Conservation (phyloP, 2,888 invertebrate species). For the Eupithecia subfuscata region DNA sequence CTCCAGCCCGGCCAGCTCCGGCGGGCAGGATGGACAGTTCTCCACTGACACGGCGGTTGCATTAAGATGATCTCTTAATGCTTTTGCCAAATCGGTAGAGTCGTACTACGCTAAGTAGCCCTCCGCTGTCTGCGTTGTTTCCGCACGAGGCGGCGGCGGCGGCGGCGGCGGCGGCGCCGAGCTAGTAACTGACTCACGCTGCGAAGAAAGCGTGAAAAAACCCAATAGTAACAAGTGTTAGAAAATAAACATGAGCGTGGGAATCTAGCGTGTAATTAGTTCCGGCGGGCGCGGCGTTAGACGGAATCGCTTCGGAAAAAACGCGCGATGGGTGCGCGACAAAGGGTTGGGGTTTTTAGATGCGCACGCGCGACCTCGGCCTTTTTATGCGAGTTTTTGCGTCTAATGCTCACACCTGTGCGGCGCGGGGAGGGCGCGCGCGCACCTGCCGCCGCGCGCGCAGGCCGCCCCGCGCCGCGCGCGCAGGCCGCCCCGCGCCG, state of each 20-base stretch:
- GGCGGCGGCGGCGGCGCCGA: neutral
- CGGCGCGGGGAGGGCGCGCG: conserved; percentile 31
- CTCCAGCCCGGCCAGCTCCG: too few species aligned
- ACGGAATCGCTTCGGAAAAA: neutral
- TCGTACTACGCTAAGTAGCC: neutral
- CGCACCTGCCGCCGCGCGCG: conserved; percentile 7
- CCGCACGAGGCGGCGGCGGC: neutral
- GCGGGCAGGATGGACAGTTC: neutral
- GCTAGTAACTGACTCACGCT: neutral
- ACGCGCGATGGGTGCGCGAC: conserved; percentile 58
- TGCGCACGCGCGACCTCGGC: conserved; percentile 58
- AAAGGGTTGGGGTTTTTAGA: conserved; percentile 64
- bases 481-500: too few species aligned
- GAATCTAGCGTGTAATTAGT: conserved; percentile 1
- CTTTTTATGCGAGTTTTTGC: conserved; percentile 54
- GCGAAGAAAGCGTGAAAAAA: neutral
- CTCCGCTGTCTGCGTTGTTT: neutral
- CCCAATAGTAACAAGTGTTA: neutral
- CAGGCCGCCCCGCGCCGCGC: conserved; percentile 47
- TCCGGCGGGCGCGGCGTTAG: conserved; percentile 8
- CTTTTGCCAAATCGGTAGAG: neutral
- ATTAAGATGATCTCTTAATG: neutral
- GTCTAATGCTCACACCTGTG: conserved; percentile 53
- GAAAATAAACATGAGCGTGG: neutral
- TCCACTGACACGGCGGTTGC: neutral